Evolutionary conservation across 2,113 vertebrate genomes (phyloP), one percentile per base, ranked within the genome.

Genomic region (Herpailurus yagouaroundi): DNA sequence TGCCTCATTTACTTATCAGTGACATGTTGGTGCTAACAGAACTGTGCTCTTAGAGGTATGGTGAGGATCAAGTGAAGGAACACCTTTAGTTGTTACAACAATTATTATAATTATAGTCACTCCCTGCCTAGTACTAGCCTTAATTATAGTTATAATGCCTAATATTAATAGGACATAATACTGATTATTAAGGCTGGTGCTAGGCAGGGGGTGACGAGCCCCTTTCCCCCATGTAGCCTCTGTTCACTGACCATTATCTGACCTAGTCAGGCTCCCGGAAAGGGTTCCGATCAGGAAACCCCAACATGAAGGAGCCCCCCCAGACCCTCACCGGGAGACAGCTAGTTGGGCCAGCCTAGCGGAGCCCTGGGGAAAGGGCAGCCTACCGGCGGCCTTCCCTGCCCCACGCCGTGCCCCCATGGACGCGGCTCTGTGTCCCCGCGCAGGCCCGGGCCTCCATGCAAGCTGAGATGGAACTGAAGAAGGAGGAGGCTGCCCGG

Each of bases 401-500:
- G 55, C 48, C 25, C 9, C 0, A 45, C 41, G 13, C 41, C 5
- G 0, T 0, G 33, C 38, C 38, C 79, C 86, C 29, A 2, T 4
- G 93, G n/a, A 93, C 83, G 31, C 41, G n/a, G 15, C 80, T 80
- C 52, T 38, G 4, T 1, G 2, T 25, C 73, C 55, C 64, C 1
- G 52, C 5, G 0, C 97, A 99, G 99, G 99, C 99, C 3, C 99
- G 99, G 1, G 99, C 99, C 92, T 99, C 99, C 95, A 99, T 99
- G 99, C 99, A 99, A 98, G 99, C 99, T 1, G 99, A 99, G 98
- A 99, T 99, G 99, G 99, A 99, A 52, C 98, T 99, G 97, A 99
- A 99, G 95, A 99, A 99, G 97, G 99, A 99, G 3, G 99, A 99
- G 97, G 99, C 99, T 0, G 99, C 99, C 97, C 98, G 98, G 38